A percentile compares a stretch with the other conserved stretches of the same genome.
phyloP scores from a whole-genome alignment of 1,140 invertebrate genomes.

The Nephotettix cincticeps region DNA sequence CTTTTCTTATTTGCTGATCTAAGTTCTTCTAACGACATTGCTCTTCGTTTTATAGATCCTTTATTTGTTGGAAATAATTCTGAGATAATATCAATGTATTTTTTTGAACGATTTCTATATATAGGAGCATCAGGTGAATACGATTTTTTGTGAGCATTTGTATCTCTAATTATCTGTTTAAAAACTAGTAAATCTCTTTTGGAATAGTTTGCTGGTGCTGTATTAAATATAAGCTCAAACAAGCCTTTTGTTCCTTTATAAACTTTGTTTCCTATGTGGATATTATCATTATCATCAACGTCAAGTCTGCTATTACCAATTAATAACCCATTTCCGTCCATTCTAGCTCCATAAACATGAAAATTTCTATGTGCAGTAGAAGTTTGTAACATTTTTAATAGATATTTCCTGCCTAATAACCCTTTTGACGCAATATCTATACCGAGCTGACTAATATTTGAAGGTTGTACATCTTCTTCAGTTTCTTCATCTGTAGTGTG shows the following conservation, averaged over 20 bases:
- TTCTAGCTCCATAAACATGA: not conserved
- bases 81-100: not conserved
- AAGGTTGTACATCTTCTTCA: not conserved
- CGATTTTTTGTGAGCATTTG: not conserved
- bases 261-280: not conserved
- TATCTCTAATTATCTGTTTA: not conserved
- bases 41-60: not conserved
- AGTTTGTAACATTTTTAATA: not conserved
- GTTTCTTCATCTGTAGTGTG: no score
- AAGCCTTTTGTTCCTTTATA: not conserved
- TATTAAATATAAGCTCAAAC: slow-evolving; percentile 2
- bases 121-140: not conserved
- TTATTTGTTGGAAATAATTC: not conserved
- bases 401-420: not conserved
- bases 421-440: not conserved
- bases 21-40: not conserved
- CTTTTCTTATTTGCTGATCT: no score
- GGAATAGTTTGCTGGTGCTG: not conserved
- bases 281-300: not conserved
- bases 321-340: not conserved
- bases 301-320: not conserved
- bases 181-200: not conserved
- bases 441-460: not conserved
- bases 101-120: not conserved
- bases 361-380: not conserved